These are phyloP conservation scores for Lepus europaeus DNA, from an alignment of 2,113 vertebrate genomes.

Conservation along the genomic window DNA sequence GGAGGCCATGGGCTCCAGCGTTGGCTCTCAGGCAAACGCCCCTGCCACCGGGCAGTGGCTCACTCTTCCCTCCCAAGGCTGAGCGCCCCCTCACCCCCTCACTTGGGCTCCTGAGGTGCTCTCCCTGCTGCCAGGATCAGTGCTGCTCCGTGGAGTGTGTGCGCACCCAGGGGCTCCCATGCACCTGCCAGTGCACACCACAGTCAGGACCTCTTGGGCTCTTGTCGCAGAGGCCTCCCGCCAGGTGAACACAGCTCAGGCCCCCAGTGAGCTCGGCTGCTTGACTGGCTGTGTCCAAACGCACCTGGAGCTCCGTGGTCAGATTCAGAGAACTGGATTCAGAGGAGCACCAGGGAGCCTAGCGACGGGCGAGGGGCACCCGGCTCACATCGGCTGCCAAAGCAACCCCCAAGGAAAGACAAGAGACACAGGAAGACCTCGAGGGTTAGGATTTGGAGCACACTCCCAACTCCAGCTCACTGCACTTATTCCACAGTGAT, in stretches of 20 bases:
- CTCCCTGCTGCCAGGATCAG: not conserved
- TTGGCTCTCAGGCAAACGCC: not conserved
- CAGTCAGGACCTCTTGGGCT: not conserved
- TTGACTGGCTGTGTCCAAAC: not conserved
- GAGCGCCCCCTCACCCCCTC: accelerated
- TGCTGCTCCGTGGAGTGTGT: too few species aligned
- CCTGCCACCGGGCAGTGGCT: not conserved
- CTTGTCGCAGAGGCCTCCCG: not conserved
- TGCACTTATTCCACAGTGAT: not conserved
- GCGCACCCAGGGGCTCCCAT: too few species aligned
- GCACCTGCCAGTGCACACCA: accelerated
- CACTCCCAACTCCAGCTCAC: not conserved
- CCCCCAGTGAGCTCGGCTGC: not conserved
- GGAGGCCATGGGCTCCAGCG: not conserved
- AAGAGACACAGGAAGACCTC: not conserved
- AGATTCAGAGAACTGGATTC: not conserved
- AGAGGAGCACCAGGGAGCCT: not conserved
- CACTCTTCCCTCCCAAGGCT: not conserved
- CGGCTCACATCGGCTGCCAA: not conserved
- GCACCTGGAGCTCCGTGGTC: accelerated
- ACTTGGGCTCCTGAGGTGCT: not conserved
- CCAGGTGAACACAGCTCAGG: not conserved
- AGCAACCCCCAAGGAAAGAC: not conserved
- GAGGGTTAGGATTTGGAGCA: not conserved
- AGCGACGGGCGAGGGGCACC: not conserved